These are phyloP conservation scores for Oreochromis spilurus DNA, from an alignment of 2,113 vertebrate species.

Conservation along the genomic window DNA sequence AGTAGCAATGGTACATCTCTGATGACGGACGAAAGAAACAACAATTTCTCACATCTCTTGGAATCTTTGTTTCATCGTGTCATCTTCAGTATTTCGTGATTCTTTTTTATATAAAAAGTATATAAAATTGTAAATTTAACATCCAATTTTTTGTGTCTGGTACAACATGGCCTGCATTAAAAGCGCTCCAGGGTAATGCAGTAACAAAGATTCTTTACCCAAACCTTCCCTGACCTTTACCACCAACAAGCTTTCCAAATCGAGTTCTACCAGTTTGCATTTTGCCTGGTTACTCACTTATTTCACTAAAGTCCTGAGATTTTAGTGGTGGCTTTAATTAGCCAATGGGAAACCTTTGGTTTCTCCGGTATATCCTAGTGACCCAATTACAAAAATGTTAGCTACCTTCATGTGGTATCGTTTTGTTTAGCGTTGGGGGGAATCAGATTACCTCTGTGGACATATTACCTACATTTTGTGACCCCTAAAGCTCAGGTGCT, in stretches of 20 bases:
- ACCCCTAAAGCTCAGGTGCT: background rate
- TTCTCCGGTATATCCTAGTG: background rate
- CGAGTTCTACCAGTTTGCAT: background rate
- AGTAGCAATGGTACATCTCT: fast-evolving
- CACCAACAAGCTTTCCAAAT: background rate
- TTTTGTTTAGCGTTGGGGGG: background rate
- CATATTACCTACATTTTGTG: background rate
- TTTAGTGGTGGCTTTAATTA: background rate
- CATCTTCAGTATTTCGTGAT: background rate
- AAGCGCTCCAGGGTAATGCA: background rate
- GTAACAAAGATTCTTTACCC: background rate
- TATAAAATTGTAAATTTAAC: background rate
- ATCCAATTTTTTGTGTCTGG: background rate
- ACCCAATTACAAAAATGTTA: background rate
- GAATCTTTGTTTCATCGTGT: background rate
- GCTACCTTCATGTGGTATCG: background rate
- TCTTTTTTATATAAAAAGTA: background rate
- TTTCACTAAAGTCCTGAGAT: background rate
- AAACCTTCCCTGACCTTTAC: background rate
- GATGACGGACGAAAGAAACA: background rate
- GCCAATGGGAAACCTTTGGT: background rate
- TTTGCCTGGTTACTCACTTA: background rate
- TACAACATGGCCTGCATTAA: background rate
- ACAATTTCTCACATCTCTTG: background rate
- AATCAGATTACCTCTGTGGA: background rate